Percentiles rank a stretch among this genome's conserved stretches.
These are phyloP conservation scores for Psylliodes chrysocephalus DNA, from an alignment of 2,888 invertebrate genomes.

Conservation along the genomic window DNA sequence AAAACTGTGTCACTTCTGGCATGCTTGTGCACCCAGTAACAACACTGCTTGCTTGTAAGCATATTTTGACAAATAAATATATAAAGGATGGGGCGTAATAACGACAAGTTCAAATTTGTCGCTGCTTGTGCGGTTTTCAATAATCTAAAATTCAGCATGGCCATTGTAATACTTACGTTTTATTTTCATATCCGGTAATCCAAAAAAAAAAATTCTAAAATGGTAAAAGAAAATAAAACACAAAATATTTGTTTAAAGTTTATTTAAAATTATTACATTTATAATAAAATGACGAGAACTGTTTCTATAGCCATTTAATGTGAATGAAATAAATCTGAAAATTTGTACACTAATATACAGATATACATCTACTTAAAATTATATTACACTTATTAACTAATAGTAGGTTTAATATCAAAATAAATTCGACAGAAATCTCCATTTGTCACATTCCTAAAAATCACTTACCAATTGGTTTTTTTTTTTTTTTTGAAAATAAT, in stretches of 20 bases:
- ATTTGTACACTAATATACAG: constrained; percentile 61
- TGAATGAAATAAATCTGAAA: constrained; percentile 53
- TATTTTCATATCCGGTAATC: too few relatives aligned
- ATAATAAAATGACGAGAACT: constrained; percentile 50
- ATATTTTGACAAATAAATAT: too few relatives aligned
- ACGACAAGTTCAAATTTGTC: too few relatives aligned
- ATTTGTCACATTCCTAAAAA: constrained; percentile 32
- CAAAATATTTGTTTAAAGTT: constrained; percentile 19
- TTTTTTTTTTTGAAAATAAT: constrained; percentile 45
- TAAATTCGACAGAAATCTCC: constrained; percentile 42
- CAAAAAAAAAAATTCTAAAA: too few relatives aligned
- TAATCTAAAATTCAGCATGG: too few relatives aligned
- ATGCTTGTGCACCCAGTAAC: too few relatives aligned
- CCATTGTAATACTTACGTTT: too few relatives aligned
- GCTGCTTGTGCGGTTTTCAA: too few relatives aligned
- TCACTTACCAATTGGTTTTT: background rate
- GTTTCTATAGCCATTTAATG: constrained; percentile 53
- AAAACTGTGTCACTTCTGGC: too few relatives aligned
- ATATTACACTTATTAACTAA: constrained; percentile 48
- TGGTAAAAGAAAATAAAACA: background rate
- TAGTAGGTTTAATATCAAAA: constrained; percentile 50
- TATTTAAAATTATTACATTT: constrained; percentile 39
- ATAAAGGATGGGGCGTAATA: too few relatives aligned
- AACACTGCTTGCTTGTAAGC: too few relatives aligned
- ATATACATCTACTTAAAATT: constrained; percentile 52